These are phyloP conservation scores for Oreonectes daqikongensis DNA, from an alignment of 2,797 vertebrate species.

Conservation along the genomic window DNA sequence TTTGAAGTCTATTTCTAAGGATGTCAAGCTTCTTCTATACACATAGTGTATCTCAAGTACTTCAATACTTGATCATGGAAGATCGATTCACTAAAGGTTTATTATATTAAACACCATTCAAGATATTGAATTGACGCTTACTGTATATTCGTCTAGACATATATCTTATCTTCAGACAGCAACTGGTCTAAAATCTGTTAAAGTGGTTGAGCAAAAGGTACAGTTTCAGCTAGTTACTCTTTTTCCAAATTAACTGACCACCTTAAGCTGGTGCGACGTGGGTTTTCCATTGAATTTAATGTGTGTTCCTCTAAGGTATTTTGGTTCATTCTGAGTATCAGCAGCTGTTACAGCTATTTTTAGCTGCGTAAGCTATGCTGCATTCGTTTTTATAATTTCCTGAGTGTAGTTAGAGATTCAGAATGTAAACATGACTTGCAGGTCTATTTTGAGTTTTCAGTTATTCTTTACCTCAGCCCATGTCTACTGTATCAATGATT, in stretches of 20 bases:
- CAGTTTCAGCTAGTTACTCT: neutral
- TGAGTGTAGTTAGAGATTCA: neutral
- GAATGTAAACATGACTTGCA: conserved; percentile 7
- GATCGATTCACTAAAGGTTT: neutral
- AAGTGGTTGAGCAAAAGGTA: neutral
- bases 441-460: neutral
- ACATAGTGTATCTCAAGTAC: neutral
- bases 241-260: neutral
- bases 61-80: neutral
- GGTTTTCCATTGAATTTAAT: neutral
- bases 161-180: neutral
- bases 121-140: conserved; percentile 2
- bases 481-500: neutral
- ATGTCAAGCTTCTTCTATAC: neutral
- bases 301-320: neutral
- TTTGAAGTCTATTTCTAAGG: neutral
- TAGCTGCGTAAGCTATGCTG: neutral
- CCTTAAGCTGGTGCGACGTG: neutral
- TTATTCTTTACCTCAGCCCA: neutral
- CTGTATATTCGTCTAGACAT: neutral
- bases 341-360: conserved; percentile 6
- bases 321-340: neutral
- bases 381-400: neutral
- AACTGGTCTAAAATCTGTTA: neutral
- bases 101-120: neutral